Conservation (phyloP, 2,113 vertebrate genomes). For the Penelope pileata region DNA sequence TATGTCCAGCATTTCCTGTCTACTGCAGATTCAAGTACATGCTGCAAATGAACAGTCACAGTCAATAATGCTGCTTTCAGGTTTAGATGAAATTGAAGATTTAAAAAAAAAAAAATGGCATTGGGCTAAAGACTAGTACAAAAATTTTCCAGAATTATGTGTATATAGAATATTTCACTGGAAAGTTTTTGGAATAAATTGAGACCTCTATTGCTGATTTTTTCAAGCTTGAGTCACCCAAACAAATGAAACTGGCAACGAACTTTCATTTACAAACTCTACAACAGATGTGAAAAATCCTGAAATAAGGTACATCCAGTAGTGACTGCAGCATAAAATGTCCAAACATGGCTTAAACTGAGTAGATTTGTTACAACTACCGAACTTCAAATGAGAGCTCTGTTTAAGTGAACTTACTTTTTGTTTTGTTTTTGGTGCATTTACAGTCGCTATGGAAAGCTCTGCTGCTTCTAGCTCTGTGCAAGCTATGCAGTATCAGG, state of each 20-base stretch:
- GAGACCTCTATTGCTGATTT: background rate
- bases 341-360: background rate
- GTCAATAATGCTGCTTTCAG: background rate
- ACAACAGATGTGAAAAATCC: background rate
- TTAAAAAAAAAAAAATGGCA: background rate
- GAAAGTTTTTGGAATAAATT: background rate
- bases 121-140: background rate
- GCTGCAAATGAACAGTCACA: background rate
- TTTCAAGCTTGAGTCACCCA: background rate
- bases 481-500: background rate
- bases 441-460: background rate
- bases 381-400: background rate
- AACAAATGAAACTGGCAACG: background rate
- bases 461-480: background rate
- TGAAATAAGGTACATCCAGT: background rate
- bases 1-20: background rate
- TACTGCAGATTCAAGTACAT: background rate
- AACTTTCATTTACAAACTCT: background rate
- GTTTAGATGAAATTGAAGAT: background rate
- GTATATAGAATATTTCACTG: background rate
- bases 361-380: background rate
- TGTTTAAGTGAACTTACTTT: background rate
- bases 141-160: background rate
- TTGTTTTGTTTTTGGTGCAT: background rate
- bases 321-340: background rate